phyloP scores from a whole-genome alignment of 2,888 invertebrate genomes.

The Ectemnius lituratus region DNA sequence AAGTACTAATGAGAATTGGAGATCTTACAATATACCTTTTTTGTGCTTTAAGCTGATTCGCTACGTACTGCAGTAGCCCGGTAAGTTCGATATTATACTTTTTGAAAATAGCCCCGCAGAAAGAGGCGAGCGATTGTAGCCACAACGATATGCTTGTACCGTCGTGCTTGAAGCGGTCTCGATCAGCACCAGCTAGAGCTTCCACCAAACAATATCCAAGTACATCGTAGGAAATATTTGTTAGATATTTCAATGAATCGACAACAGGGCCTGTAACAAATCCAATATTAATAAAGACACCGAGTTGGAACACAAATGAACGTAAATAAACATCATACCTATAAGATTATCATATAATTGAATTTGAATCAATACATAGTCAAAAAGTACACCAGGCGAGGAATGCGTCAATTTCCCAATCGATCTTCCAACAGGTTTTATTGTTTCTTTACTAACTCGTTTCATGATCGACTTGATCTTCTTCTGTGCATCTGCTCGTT shows the following conservation, averaged over 20 bases:
- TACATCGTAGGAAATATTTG: conserved; percentile 96
- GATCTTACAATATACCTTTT: conserved; percentile 84
- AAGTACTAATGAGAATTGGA: no score
- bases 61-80: conserved; percentile 96
- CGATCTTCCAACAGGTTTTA: conserved; percentile 96
- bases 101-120: conserved; percentile 97
- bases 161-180: conserved; percentile 89
- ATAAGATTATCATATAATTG: conserved; percentile 97
- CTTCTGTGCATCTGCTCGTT: conserved; percentile 92
- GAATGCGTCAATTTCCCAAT: conserved; percentile 98
- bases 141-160: conserved; percentile 95
- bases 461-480: conserved; percentile 98
- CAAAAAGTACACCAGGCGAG: conserved; percentile 96
- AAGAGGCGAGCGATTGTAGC: conserved; percentile 96
- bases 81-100: conserved; percentile 98
- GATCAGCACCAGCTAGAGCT: conserved; percentile 89
- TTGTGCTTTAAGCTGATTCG: conserved; percentile 96
- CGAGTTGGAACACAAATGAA: no score
- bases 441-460: conserved; percentile 97
- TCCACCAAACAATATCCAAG: conserved; percentile 97
- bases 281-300: no score
- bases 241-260: conserved; percentile 97
- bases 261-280: conserved; percentile 87
- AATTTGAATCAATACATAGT: conserved; percentile 93
- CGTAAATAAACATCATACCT: conserved; percentile 71